Base-by-base conservation (phyloP, 1,140 invertebrate species). In the Cydia fagiglandana region DNA sequence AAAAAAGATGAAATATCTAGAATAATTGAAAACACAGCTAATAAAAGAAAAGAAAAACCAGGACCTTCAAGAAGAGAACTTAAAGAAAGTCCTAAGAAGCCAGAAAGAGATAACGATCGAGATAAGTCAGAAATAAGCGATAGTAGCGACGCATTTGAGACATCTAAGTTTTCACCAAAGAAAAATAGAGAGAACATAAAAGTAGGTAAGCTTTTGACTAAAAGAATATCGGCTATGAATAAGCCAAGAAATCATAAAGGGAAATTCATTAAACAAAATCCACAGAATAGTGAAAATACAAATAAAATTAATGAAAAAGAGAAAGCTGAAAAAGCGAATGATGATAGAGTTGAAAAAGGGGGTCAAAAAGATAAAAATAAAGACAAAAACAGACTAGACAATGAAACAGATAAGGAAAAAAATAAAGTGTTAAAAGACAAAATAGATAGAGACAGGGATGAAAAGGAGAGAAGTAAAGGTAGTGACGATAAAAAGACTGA, bases 71-170 rank as follows among this genome's bases (percentile, higher is more conserved):
- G 20, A 61, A 20, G 20, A 24, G 56, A 61, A 7, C 4, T 17
- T 53, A 53, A 53, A 53, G 15, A 24, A 47, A 47, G 1, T 24
- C 9, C 56, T 9, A 20, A 24, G 10, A 24, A 61, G 24, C 17
- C 56, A 12, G 56, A 61, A 7, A 4, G 10, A 0, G 5, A 17
- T 15, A 17, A 56, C 9, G 20, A 20, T 61, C 17, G 12, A 24
- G 20, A 24, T 20, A 61, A 61, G 9, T 61, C 56, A 10, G 17
- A 10, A n/a, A 61, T 61, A 61, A 61, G 56, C n/a, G 20, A 61
- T 12, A 61, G 56, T n/a, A 61, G 56, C 20, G 56, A 61, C n/a
- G 56, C 56, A 24, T 61, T 61, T 61, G 56, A 61, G 9, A 24
- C 20, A 10, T 15, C 45, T 47, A 47, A 47, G 13, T 47, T 47